These are phyloP conservation scores for Heliothis subflexa DNA, from an alignment of 1,140 invertebrate species.

Conservation along the genomic window DNA sequence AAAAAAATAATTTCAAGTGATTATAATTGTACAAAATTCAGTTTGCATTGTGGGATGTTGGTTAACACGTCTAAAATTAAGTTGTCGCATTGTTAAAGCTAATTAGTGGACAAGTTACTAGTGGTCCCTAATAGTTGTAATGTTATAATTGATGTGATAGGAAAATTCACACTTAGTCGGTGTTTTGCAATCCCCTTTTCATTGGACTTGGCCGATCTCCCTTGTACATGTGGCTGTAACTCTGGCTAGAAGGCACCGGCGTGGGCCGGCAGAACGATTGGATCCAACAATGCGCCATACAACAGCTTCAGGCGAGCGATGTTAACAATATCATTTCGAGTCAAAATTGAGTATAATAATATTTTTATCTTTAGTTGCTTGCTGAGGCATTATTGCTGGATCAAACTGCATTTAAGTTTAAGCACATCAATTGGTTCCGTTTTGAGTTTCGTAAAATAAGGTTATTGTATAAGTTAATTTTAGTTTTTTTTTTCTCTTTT, in stretches of 20 bases:
- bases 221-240: constrained; percentile 61
- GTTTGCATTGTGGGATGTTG: constrained; percentile 62
- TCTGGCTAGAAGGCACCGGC: constrained; percentile 53
- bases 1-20: constrained; percentile 51
- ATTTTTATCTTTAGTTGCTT: constrained; percentile 46
- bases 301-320: constrained; percentile 45
- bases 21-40: constrained; percentile 65
- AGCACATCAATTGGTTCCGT: constrained; percentile 64
- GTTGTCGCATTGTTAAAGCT: constrained; percentile 77
- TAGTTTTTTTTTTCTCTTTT: constrained; percentile 65
- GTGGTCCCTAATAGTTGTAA: constrained; percentile 77
- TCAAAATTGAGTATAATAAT: constrained; percentile 40
- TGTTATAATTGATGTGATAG: constrained; percentile 80
- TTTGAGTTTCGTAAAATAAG: constrained; percentile 59
- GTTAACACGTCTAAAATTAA: constrained; percentile 71
- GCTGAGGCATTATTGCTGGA: constrained; percentile 55
- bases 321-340: constrained; percentile 21
- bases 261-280: constrained; percentile 45
- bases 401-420: constrained; percentile 70
- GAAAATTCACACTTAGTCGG: constrained; percentile 73
- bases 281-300: constrained; percentile 53
- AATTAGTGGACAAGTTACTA: constrained; percentile 72
- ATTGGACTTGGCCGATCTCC: constrained; percentile 71
- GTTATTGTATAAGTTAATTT: constrained; percentile 51
- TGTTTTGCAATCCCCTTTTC: constrained; percentile 71